Percentiles rank a stretch among this genome's conserved stretches.
phyloP scores from a whole-genome alignment of 2,888 invertebrate species.

The Oscheius sp. region DNA sequence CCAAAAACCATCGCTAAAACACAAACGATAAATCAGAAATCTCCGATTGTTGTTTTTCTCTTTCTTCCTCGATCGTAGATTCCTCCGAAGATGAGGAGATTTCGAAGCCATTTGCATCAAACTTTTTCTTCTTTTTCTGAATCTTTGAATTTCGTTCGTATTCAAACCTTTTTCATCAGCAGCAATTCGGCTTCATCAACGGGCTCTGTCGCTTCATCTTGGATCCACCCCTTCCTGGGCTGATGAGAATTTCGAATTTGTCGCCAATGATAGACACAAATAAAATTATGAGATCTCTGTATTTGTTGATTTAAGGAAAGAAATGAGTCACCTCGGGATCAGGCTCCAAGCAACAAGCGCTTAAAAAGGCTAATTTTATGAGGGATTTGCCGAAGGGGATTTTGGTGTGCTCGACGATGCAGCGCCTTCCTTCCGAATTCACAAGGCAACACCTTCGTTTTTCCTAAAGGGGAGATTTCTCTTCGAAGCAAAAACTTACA shows the following conservation, averaged over 20 bases:
- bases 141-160: too few relatives aligned
- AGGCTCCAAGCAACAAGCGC: neutral
- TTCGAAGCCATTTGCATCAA: too few relatives aligned
- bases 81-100: too few relatives aligned
- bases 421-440: neutral
- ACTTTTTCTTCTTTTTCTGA: too few relatives aligned
- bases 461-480: neutral
- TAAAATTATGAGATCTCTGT: neutral
- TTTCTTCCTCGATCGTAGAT: too few relatives aligned
- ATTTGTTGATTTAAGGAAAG: too few relatives aligned
- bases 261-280: constrained; percentile 17
- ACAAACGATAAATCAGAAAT: too few relatives aligned
- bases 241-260: constrained; percentile 6
- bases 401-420: neutral
- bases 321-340: neutral
- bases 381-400: neutral
- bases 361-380: neutral
- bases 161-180: neutral
- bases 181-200: neutral
- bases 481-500: neutral
- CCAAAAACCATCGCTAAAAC: too few relatives aligned
- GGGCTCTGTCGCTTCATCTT: neutral
- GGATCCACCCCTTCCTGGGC: too few relatives aligned
- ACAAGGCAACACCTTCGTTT: neutral
- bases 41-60: too few relatives aligned